These are phyloP conservation scores for Seriola dumerili DNA, from an alignment of 2,113 vertebrate species.

Conservation along the genomic window DNA sequence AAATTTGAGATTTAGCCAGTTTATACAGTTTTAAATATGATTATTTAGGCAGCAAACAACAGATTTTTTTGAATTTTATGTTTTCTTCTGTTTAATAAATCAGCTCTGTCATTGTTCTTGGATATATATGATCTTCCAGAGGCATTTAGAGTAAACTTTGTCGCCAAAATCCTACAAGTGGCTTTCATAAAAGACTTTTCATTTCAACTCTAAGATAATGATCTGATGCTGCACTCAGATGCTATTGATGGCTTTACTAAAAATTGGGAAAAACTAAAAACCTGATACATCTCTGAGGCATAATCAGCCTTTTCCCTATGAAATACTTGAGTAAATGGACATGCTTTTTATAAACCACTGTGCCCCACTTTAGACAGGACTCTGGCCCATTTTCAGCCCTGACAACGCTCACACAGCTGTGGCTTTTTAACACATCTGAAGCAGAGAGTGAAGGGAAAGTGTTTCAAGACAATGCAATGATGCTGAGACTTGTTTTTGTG, in stretches of 20 bases:
- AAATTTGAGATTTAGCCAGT: background rate
- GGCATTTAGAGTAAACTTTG: background rate
- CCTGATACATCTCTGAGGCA: conserved; percentile 50
- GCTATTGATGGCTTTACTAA: background rate
- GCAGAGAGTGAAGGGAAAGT: background rate
- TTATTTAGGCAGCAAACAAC: background rate
- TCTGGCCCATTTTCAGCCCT: conserved; percentile 82
- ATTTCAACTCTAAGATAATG: background rate
- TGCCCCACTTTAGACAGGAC: conserved; percentile 79
- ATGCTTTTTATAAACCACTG: conserved; percentile 80
- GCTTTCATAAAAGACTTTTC: background rate
- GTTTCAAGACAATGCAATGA: background rate
- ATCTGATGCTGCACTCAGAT: background rate
- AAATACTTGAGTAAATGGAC: conserved; percentile 59
- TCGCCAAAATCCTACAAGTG: conserved; percentile 12
- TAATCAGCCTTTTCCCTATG: conserved; percentile 62
- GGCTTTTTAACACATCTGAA: conserved; percentile 48
- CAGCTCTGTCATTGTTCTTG: background rate
- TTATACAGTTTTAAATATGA: background rate
- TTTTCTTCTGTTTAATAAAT: background rate
- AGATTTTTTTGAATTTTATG: background rate
- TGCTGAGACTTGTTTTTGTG: background rate
- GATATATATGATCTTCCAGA: background rate
- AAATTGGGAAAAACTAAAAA: background rate
- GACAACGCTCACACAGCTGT: conserved; percentile 49